A percentile compares a stretch with the other conserved stretches of the same genome.
Conservation (phyloP, 2,888 invertebrate genomes). For the Perdita meconis region DNA sequence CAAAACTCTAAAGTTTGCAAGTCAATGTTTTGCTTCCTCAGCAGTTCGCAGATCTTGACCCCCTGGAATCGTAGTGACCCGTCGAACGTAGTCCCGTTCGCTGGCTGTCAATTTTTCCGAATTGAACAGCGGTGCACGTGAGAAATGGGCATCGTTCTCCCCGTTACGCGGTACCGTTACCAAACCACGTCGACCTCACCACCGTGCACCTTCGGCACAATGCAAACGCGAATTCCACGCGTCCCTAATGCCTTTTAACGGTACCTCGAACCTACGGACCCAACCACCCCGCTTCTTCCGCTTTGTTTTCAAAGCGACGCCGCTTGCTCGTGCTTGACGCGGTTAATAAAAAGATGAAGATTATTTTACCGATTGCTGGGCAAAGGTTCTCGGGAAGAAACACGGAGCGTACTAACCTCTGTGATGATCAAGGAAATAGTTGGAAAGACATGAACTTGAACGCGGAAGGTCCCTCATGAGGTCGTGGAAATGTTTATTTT, state of each 20-base stretch:
- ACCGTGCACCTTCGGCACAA: constrained; percentile 49
- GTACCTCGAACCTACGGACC: constrained; percentile 67
- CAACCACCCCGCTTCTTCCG: constrained; percentile 55
- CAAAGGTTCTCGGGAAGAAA: too few relatives aligned
- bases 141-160: constrained; percentile 43
- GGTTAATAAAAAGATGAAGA: constrained; percentile 7
- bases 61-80: constrained; percentile 9
- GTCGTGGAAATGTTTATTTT: too few relatives aligned
- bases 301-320: constrained; percentile 30
- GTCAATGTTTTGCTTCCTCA: too few relatives aligned
- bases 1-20: too few relatives aligned
- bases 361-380: not conserved
- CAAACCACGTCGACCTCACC: constrained; percentile 54
- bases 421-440: too few relatives aligned
- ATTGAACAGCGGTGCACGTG: constrained; percentile 30
- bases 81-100: constrained; percentile 19
- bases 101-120: constrained; percentile 36
- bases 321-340: not conserved
- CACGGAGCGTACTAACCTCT: too few relatives aligned
- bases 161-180: constrained; percentile 69
- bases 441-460: too few relatives aligned
- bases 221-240: constrained; percentile 66
- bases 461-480: too few relatives aligned
- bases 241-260: constrained; percentile 65
- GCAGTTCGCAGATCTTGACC: constrained; percentile 6